Evolutionary conservation across 2,888 invertebrate genomes (phyloP), one percentile per base, ranked within the genome.

Genomic region (Blastobasis adustella): DNA sequence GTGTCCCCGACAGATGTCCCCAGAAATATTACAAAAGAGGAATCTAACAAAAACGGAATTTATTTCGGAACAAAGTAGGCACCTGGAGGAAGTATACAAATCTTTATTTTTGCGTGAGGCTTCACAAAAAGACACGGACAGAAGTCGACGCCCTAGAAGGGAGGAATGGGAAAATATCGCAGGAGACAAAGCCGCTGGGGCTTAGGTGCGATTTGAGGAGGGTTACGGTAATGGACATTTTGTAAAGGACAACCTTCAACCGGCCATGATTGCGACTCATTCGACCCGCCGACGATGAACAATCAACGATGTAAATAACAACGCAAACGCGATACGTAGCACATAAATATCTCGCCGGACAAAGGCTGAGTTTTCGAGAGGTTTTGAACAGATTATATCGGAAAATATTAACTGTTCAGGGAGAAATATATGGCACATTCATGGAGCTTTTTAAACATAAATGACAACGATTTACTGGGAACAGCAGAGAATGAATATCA

Each of bases 161-260:
- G 54, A 46, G 46, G 66, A 64, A 69, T 56, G 42, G 42, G 9
- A 67, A 69, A 57, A 58, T 52, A 62, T 63, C 60, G 49, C 45
- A 47, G 66, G 60, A 72, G 59, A 65, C 68, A 75, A 77, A 74
- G 69, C 67, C 63, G 54, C 51, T 23, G 23, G 55, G 56, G 69
- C 69, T 76, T 67, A 72, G 60, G 66, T 65, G 67, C 63, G 69
- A 72, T 78, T 79, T 78, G 76, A 78, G 66, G 66, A 74, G 76
- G 79, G 77, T 77, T 66, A 61, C 67, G 56, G 58, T 74, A 72
- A 79, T 74, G 69, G 73, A 71, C 73, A 73, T 75, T 78, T 76
- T 74, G 74, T 71, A 75, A 72, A 73, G 63, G 68, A 69, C 67
- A 66, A 65, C 65, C 64, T 23, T 23, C 23, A 64, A 59, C 67